phyloP scores from a whole-genome alignment of 2,888 invertebrate genomes.

The Leptarthrus brevirostris region DNA sequence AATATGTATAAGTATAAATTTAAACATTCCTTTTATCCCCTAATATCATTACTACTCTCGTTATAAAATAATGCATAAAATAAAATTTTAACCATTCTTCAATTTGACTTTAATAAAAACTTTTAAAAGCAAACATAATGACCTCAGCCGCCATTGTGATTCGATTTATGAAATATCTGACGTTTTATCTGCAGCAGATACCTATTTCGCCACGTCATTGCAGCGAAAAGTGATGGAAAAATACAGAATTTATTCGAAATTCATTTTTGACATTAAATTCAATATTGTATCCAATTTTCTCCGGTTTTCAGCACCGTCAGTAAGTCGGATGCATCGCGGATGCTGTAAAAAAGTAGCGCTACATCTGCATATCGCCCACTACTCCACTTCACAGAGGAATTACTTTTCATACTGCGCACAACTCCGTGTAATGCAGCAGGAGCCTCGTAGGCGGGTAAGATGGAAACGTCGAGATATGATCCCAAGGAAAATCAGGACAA shows the following conservation, averaged over 20 bases:
- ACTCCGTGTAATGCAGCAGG: neutral
- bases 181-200: neutral
- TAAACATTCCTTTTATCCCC: no score
- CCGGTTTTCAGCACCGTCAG: neutral
- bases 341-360: neutral
- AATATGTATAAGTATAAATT: no score
- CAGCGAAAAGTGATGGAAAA: conserved; percentile 7
- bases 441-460: neutral
- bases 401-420: neutral
- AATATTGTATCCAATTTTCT: conserved; percentile 52
- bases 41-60: no score
- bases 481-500: conserved; percentile 11
- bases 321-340: neutral
- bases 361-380: neutral
- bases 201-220: neutral
- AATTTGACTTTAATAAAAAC: neutral
- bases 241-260: conserved; percentile 35
- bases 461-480: conserved; percentile 1
- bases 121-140: neutral
- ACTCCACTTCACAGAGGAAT: conserved; percentile 1
- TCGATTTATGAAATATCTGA: neutral
- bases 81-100: no score
- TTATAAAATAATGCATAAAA: no score
- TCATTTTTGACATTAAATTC: conserved; percentile 51
- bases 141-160: neutral